Base-by-base conservation (phyloP, 2,888 invertebrate genomes). In the Andrena hattorfiana region DNA sequence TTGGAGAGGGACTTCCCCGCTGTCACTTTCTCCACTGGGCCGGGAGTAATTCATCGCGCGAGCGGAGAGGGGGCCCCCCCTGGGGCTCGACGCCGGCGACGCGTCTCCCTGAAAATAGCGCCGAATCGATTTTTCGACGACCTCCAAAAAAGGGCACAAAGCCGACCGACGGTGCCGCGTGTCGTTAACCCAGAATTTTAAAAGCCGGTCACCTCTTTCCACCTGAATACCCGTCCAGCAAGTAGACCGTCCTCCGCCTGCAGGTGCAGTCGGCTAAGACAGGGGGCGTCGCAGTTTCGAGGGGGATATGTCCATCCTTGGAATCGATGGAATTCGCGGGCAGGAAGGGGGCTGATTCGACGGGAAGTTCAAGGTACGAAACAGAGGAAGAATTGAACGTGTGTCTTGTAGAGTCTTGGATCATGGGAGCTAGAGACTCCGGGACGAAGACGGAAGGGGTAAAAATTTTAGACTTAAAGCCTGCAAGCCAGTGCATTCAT, bases 151-250 rank as follows among this genome's bases (percentile, higher is more conserved):
- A 83, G 83, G 86, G 69, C 62, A 77, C 60, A 83, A 78, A 79
- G 70, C 56, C 66, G 42, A 64, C 7, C 6, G 35, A 32, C 26
- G 32, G 20, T n/a, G 60, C 42, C 67, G 62, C 69, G 32, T 74
- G 66, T 63, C 72, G 81, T 87, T 87, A 85, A 88, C 85, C 87
- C 81, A 85, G 78, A 83, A 87, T 79, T 87, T 83, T 79, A 77
- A 87, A 87, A 87, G 83, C 86, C 83, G 87, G 88, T 87, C 87
- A 87, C 81, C 88, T 83, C 83, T 87, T 87, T 83, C 83, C 76
- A 76, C 49, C n/a, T 28, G 76, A 83, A 64, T 60, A 75, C 72
- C 7, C 59, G 69, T 23, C 60, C 26, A 7, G 23, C 83, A 70
- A 82, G 66, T 77, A 54, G 68, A 83, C 32, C 74, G 72, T 63